Evolutionary conservation across 2,113 vertebrate species (phyloP), one percentile per base, ranked within the genome.

Genomic region (Tachycineta bicolor): DNA sequence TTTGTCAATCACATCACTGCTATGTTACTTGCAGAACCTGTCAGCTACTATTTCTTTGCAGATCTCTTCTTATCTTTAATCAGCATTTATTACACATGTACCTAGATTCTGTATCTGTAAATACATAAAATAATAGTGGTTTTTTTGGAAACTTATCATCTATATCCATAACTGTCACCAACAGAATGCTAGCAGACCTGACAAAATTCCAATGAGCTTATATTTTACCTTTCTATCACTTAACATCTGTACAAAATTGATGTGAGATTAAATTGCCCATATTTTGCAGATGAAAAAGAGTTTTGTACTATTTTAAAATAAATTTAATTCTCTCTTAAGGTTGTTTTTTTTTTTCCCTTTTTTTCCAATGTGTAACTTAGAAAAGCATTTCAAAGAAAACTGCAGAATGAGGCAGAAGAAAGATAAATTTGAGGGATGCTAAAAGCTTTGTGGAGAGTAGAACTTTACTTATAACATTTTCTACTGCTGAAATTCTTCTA

Each of bases 341-440:
- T 37, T 37, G 37, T 3, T 10, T 43, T 28, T 43, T 47, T 34
- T n/a, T n/a, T n/a, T n/a, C n/a, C 25, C 1, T 0, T 33, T 62
- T 81, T 69, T 68, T 34, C 4, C 14, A 29, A 7, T 28, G 25
- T 52, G 10, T 41, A 21, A 20, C 23, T 64, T 41, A 55, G 23
- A 78, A 94, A 93, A 80, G 0, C 3, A 69, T 78, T 79, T 85
- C 46, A 75, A 79, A 11, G 12, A 68, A 74, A 75, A 25, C 15
- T 58, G 3, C 24, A 8, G 21, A 79, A 83, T 5, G 49, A 52
- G 11, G 19, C 17, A 89, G 12, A 90, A 73, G 10, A 26, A 76
- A 84, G 19, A 24, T 46, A 83, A 39, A 65, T 60, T 33, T 52
- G 11, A 65, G 6, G 65, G 13, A 85, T 46, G 14, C 8, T 80